These are phyloP conservation scores for Cancer borealis DNA, from an alignment of 2,888 invertebrate species.

Conservation along the genomic window DNA sequence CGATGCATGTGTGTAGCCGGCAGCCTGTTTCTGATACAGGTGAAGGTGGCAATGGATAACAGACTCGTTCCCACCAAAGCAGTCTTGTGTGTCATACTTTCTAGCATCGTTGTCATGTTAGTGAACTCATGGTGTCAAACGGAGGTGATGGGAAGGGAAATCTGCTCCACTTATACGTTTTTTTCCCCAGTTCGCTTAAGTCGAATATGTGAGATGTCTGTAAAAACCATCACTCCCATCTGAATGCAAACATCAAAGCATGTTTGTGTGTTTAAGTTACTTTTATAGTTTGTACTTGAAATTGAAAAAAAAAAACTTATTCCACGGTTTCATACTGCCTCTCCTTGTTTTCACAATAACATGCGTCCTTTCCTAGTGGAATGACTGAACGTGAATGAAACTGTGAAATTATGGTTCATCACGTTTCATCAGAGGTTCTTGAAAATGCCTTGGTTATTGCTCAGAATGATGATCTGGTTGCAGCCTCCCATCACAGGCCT, in stretches of 20 bases:
- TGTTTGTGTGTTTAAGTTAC: not conserved
- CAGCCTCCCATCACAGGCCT: slow-evolving; percentile 34
- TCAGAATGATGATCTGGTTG: not conserved
- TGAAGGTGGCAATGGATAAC: not conserved
- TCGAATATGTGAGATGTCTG: not conserved
- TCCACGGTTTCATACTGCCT: not conserved
- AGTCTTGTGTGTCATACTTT: not conserved
- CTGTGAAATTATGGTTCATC: not conserved
- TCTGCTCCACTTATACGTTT: not conserved
- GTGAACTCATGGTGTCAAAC: not conserved
- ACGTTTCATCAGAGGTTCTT: not conserved
- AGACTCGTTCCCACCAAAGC: not conserved
- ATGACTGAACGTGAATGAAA: not conserved
- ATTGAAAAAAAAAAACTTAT: not conserved
- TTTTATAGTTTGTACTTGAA: not conserved
- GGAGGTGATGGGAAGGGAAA: not conserved
- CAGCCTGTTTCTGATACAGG: not conserved
- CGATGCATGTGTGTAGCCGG: not conserved
- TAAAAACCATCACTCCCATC: not conserved
- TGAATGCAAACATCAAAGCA: not conserved
- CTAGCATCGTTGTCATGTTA: not conserved
- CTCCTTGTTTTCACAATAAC: not conserved
- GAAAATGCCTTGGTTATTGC: not conserved
- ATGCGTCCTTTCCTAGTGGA: not conserved
- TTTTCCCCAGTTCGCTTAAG: not conserved